Evolutionary conservation across 2,888 invertebrate genomes (phyloP).

Genomic region (Nemoura dubitans): DNA sequence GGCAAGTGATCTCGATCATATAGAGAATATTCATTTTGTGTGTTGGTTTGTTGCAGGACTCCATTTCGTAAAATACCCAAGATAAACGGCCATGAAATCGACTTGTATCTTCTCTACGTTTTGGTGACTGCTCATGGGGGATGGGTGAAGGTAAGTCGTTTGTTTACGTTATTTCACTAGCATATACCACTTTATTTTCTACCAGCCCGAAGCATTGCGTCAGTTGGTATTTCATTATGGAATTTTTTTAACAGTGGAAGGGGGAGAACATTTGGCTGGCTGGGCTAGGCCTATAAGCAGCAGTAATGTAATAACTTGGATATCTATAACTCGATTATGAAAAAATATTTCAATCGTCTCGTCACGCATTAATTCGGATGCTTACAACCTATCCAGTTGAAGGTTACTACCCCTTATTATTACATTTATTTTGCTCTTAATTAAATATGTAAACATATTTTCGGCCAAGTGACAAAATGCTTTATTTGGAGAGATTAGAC

Average conservation of each 20-base stretch:
- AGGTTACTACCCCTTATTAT: too few species aligned
- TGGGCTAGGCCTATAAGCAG: background rate
- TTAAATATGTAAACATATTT: too few species aligned
- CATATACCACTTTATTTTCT: background rate
- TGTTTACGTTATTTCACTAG: background rate
- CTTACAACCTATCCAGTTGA: too few species aligned
- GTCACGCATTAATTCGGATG: too few species aligned
- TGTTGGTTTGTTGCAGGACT: slow-evolving; percentile 64
- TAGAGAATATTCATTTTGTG: background rate
- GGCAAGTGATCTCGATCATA: background rate
- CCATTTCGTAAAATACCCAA: slow-evolving; percentile 75
- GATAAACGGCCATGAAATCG: slow-evolving; percentile 90
- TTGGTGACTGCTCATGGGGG: slow-evolving; percentile 93
- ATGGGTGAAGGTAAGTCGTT: slow-evolving; percentile 84
- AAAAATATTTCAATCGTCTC: too few species aligned
- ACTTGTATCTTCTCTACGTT: slow-evolving; percentile 90
- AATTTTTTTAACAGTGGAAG: background rate
- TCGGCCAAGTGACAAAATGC: too few species aligned
- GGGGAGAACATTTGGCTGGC: background rate
- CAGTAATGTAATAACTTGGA: too few species aligned
- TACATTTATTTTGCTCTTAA: too few species aligned
- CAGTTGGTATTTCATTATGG: background rate
- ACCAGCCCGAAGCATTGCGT: background rate
- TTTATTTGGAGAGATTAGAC: too few species aligned
- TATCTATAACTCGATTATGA: too few species aligned